Base-by-base conservation (phyloP, 2,888 invertebrate genomes). In the Cephonodes hylas region DNA sequence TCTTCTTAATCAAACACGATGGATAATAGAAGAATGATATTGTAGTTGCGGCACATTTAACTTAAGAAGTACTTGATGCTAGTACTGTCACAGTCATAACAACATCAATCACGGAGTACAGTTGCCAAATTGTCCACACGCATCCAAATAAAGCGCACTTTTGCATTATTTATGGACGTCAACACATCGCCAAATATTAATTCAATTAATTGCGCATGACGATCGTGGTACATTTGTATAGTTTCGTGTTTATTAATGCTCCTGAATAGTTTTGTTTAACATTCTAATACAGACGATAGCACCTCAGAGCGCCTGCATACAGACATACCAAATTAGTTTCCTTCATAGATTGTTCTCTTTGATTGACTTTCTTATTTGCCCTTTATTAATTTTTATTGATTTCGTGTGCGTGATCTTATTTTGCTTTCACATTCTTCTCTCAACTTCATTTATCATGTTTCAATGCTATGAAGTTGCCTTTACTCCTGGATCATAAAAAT, bases 121-220 rank as follows among this genome's bases (percentile, higher is more conserved):
- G 71, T 63, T 69, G 73, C 76, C 78, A 77, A 80, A 84, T 70
- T 64, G 74, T 70, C 66, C 66, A 76, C 77, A 76, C 74, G 76
- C 68, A 66, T 67, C 81, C 73, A 78, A 77, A 81, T 74, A 74
- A 68, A 77, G 76, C 65, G 66, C 63, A 66, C 38, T 34, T 62
- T 65, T 62, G 63, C 48, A 74, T 67, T 70, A 76, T 76, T 77
- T 75, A 79, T 69, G 73, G 70, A 66, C 66, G 65, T 68, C 70
- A 70, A 70, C 69, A 71, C 70, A 73, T 67, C 70, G 71, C 77
- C 76, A 80, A 79, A 80, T 73, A 66, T 70, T 74, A 80, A 81
- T 75, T 76, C 69, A 72, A 75, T 74, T 77, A 80, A 75, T 81
- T 81, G 77, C 75, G 75, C 80, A 79, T 73, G 71, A 70, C 69